Conservation (phyloP, 2,113 vertebrate genomes). For the Noctilio leporinus region DNA sequence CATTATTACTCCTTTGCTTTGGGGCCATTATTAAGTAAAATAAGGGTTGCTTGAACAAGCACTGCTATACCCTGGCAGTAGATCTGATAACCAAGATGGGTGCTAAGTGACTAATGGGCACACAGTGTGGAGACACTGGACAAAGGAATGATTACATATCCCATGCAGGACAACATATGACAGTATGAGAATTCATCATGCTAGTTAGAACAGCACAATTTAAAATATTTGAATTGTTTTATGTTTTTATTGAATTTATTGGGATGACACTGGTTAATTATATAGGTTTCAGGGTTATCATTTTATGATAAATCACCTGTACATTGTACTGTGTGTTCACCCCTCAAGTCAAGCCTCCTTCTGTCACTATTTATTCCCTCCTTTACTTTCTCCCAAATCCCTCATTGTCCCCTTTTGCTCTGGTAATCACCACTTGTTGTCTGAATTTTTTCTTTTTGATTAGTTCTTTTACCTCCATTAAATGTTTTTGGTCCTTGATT, state of each 20-base stretch:
- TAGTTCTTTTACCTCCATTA: background rate
- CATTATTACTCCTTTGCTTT: background rate
- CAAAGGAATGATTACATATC: background rate
- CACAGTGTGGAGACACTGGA: background rate
- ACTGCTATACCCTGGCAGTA: background rate
- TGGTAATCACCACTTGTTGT: background rate
- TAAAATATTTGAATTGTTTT: background rate
- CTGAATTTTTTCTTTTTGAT: background rate
- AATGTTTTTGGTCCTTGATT: background rate
- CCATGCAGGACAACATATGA: background rate
- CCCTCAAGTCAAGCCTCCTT: too few relatives aligned
- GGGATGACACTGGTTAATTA: too few relatives aligned
- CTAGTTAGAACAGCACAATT: background rate
- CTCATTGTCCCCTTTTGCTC: background rate
- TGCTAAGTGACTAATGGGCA: background rate
- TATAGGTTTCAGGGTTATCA: too few relatives aligned
- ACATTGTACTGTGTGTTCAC: too few relatives aligned
- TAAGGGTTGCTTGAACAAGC: background rate
- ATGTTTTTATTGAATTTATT: background rate
- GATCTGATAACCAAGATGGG: background rate
- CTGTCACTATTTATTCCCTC: too few relatives aligned
- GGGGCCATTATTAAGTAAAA: background rate
- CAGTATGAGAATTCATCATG: background rate
- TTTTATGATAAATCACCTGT: too few relatives aligned
- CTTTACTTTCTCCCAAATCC: too few relatives aligned